These are phyloP conservation scores for Tympanoctomys barrerae DNA, from an alignment of 2,797 vertebrate genomes.

Conservation along the genomic window DNA sequence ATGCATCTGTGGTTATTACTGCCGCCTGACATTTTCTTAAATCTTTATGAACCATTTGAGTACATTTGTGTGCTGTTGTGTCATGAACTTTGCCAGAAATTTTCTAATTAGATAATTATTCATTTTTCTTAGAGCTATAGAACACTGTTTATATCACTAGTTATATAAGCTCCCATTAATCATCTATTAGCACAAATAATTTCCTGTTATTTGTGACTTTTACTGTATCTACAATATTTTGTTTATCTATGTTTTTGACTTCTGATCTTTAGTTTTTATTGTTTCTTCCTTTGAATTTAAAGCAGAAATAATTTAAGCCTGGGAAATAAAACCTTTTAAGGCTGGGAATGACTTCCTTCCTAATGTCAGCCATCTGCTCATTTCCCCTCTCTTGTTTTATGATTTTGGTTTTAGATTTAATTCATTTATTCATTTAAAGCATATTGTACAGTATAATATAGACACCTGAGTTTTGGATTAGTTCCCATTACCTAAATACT, in stretches of 20 bases:
- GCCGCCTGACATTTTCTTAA: neutral
- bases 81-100: neutral
- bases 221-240: neutral
- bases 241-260: neutral
- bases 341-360: neutral
- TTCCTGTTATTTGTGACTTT: neutral
- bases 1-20: neutral
- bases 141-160: neutral
- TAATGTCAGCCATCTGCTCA: neutral
- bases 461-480: neutral
- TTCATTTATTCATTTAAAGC: neutral
- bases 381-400: neutral
- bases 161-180: neutral
- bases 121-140: neutral
- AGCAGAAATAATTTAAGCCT: neutral
- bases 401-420: slow-evolving; percentile 39
- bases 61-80: neutral
- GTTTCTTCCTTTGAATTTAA: neutral
- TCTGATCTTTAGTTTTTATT: neutral
- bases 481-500: neutral
- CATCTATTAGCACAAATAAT: neutral
- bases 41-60: slow-evolving; percentile 18
- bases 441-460: neutral
- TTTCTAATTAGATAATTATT: slow-evolving; percentile 18
- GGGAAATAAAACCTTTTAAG: neutral